phyloP scores from a whole-genome alignment of 2,113 vertebrate species.

The Dryoscopus gambensis region DNA sequence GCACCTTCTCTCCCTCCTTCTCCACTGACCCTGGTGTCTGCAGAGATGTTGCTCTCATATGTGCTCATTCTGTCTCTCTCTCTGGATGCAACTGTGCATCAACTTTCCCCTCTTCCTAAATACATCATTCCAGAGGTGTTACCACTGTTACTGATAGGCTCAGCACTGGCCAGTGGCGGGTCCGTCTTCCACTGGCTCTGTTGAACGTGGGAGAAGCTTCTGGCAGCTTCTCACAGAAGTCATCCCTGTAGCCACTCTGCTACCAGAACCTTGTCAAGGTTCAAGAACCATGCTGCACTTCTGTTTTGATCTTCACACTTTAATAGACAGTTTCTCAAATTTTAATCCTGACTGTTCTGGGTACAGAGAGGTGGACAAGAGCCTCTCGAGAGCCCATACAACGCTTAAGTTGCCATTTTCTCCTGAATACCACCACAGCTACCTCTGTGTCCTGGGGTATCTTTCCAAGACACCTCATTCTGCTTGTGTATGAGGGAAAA shows the following conservation, averaged over 20 bases:
- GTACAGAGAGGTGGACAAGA: background rate
- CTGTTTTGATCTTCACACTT: background rate
- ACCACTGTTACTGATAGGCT: background rate
- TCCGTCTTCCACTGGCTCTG: background rate
- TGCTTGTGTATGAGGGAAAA: background rate
- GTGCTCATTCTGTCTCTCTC: background rate
- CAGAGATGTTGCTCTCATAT: background rate
- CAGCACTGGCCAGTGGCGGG: background rate
- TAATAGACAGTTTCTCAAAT: background rate
- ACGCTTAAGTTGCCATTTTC: background rate
- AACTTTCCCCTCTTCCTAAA: background rate
- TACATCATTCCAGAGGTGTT: background rate
- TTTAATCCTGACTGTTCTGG: background rate
- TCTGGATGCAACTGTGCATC: background rate
- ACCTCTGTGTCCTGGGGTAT: background rate
- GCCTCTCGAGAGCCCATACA: background rate
- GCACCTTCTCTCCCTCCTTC: background rate
- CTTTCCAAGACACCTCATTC: background rate
- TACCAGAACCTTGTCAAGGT: background rate
- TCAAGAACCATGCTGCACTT: background rate
- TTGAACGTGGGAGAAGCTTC: background rate
- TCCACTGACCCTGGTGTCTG: background rate
- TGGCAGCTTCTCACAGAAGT: background rate
- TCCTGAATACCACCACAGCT: background rate
- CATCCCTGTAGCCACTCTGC: background rate